Conservation (phyloP, 23 tunicate genomes). For the Halocynthia roretzi region DNA sequence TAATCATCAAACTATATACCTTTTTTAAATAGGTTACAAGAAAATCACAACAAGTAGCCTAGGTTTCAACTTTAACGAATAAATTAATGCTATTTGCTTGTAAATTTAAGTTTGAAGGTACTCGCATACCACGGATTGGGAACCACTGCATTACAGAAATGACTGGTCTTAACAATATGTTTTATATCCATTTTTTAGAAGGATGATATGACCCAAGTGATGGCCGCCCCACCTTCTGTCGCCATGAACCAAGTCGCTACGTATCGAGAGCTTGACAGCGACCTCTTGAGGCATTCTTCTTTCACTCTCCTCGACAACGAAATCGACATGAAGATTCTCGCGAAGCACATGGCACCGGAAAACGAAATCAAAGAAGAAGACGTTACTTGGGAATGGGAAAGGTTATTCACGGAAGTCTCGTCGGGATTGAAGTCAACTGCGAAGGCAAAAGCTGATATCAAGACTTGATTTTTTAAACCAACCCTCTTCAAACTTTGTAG, state of each 20-base stretch:
- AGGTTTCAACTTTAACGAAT: too few relatives aligned
- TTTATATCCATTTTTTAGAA: slow-evolving; percentile 4
- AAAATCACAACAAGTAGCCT: too few relatives aligned
- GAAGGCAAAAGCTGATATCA: neutral
- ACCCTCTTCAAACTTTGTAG: too few relatives aligned
- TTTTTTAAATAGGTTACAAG: too few relatives aligned
- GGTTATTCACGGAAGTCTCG: slow-evolving; percentile 61
- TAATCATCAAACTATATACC: too few relatives aligned
- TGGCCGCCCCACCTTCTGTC: slow-evolving; percentile 71
- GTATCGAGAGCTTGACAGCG: slow-evolving; percentile 70
- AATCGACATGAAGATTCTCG: slow-evolving; percentile 62
- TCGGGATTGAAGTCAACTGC: slow-evolving; percentile 9
- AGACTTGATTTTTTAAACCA: too few relatives aligned
- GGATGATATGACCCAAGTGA: slow-evolving; percentile 54
- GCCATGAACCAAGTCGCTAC: slow-evolving; percentile 56
- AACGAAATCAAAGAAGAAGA: slow-evolving; percentile 41
- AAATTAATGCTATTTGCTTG: too few relatives aligned
- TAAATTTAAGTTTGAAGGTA: too few relatives aligned
- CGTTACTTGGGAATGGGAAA: slow-evolving; percentile 68
- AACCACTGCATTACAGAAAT: too few relatives aligned
- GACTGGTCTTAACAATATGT: too few relatives aligned
- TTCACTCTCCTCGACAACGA: slow-evolving; percentile 79
- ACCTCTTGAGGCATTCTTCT: slow-evolving; percentile 64
- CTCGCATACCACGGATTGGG: too few relatives aligned
- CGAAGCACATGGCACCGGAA: slow-evolving; percentile 55